Percentiles rank a stretch among this genome's conserved stretches.
These are phyloP conservation scores for Merodon equestris DNA, from an alignment of 2,888 invertebrate genomes.

Conservation along the genomic window DNA sequence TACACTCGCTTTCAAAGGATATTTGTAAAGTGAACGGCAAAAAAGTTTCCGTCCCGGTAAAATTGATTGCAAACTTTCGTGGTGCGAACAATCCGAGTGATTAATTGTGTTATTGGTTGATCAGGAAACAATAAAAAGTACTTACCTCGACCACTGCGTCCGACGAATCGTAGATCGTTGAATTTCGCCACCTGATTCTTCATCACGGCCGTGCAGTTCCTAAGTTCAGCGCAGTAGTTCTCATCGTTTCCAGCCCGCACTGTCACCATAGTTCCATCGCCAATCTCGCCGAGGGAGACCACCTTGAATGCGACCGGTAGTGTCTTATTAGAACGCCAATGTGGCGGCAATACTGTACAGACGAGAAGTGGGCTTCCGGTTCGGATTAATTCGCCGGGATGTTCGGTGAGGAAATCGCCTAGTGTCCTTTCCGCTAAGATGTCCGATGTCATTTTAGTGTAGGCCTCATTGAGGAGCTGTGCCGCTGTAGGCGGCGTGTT, in stretches of 20 bases:
- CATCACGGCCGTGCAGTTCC: slow-evolving; percentile 97
- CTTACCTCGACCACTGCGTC: slow-evolving; percentile 98
- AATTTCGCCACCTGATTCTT: slow-evolving; percentile 99
- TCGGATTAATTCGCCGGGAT: slow-evolving; percentile 94
- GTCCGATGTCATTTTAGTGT: slow-evolving; percentile 93
- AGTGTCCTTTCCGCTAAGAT: slow-evolving; percentile 92
- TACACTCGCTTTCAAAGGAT: slow-evolving; percentile 7
- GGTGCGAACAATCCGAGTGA: slow-evolving; percentile 64
- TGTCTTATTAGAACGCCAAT: slow-evolving; percentile 99
- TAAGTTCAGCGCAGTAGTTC: slow-evolving; percentile 96
- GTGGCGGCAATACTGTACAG: slow-evolving; percentile 95
- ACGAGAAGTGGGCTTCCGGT: slow-evolving; percentile 97
- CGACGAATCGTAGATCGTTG: slow-evolving; percentile 98
- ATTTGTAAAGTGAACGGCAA: slow-evolving; percentile 62
- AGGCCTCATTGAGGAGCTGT: slow-evolving; percentile 87
- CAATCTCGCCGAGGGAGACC: slow-evolving; percentile 94
- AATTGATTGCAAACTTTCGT: slow-evolving; percentile 60
- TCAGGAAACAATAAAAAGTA: slow-evolving; percentile 65
- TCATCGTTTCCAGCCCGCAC: slow-evolving; percentile 99
- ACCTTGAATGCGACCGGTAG: slow-evolving; percentile 98
- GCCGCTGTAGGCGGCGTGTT: slow-evolving; percentile 86
- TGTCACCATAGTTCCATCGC: slow-evolving; percentile 97
- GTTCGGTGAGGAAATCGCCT: slow-evolving; percentile 92
- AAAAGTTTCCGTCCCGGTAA: slow-evolving; percentile 62
- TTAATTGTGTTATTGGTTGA: slow-evolving; percentile 60